These are phyloP conservation scores for Drosophila chauvacae DNA, from an alignment of 1,140 invertebrate species.

Conservation along the genomic window DNA sequence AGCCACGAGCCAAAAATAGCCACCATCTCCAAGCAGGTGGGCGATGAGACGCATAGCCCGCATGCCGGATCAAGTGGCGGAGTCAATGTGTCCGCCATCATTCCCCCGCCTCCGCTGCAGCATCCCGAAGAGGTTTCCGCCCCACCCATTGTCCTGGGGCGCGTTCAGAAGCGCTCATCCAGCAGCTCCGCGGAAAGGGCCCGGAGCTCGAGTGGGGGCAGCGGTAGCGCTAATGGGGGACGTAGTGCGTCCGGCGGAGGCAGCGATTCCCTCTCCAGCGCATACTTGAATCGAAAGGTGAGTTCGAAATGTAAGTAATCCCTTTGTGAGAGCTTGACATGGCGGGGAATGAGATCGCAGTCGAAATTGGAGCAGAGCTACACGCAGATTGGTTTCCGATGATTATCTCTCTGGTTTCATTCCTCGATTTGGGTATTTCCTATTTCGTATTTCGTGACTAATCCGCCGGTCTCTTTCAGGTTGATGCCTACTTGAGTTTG, in stretches of 20 bases:
- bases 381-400: conserved; percentile 14
- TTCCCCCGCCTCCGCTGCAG: conserved; percentile 67
- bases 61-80: conserved; percentile 25
- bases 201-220: conserved; percentile 27
- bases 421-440: conserved; percentile 16
- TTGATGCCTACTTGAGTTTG: conserved; percentile 82
- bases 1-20: conserved; percentile 76
- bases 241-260: conserved; percentile 41
- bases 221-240: conserved; percentile 37
- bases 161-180: conserved; percentile 74
- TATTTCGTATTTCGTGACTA: not conserved
- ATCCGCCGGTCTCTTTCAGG: conserved; percentile 47
- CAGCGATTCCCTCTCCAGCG: conserved; percentile 67
- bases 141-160: conserved; percentile 71
- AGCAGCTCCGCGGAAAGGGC: conserved; percentile 45
- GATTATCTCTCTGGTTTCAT: conserved; percentile 37
- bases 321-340: conserved; percentile 55
- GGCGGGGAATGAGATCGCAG: conserved; percentile 49
- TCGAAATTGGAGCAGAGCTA: conserved; percentile 18
- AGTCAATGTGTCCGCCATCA: conserved; percentile 59
- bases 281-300: conserved; percentile 83
- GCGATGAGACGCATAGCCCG: conserved; percentile 64
- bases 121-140: conserved; percentile 72
- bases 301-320: conserved; percentile 83
- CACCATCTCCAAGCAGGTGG: conserved; percentile 82